Evolutionary conservation across 1,140 invertebrate species (phyloP), one percentile per base, ranked within the genome.

Genomic region (Tetramorium simillimum): DNA sequence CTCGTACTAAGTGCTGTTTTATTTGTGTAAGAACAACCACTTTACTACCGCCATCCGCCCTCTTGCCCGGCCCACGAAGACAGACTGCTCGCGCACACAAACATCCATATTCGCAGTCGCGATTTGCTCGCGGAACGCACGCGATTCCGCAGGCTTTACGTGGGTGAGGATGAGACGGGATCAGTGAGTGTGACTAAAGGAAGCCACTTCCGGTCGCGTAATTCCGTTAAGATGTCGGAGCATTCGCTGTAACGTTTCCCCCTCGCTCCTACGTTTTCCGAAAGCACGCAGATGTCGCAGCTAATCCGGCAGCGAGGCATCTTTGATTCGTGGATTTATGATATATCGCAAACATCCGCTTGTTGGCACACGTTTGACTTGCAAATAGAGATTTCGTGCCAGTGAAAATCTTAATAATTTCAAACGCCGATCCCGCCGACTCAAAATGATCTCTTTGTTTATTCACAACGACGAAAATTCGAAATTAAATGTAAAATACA

Each of bases 21-120:
- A 95, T 95, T 95, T 95, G 93, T 94, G 89, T 94, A 94, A 94
- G 94, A 94, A 94, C 93, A 94, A 91, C 93, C 93, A 93, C 93
- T 94, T 94, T 91, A 86, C 87, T 88, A 65, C 82, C 33, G 56
- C 70, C 85, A 80, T 51, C 43, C 72, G 43, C 56, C 37, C 49
- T 60, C 76, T 70, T 78, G 51, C 60, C 43, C 40, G 51, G 85
- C 80, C 46, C 72, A 81, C 67, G 40, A 85, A 81, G 85, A 80
- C 77, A 85, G 88, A 78, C 63, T 85, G 56, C 46, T 63, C 49
- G 86, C 86, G 88, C 86, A 65, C 37, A 72, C 86, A 88, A 90
- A 85, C 86, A 90, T 85, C 46, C 33, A 62, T 75, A 70, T 84
- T 73, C 85, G 40, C 69, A 87, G 67, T 87, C 62, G 62, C 78